phyloP scores from a whole-genome alignment of 2,113 vertebrate species.

The Grammomys surdaster region DNA sequence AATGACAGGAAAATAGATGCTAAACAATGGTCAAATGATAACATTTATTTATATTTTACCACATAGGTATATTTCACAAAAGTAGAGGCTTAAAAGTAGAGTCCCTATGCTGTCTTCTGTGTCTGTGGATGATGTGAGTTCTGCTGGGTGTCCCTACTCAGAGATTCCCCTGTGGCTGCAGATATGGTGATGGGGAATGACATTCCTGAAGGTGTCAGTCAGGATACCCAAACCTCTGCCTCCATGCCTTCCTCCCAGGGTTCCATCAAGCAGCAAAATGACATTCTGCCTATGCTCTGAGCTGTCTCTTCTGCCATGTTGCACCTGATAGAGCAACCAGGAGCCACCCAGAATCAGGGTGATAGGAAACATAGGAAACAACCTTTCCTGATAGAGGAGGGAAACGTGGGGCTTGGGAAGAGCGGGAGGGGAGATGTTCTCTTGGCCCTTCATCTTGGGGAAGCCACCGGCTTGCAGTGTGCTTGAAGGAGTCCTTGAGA shows the following conservation, averaged over 20 bases:
- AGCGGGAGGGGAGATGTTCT: not conserved
- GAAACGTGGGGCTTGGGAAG: not conserved
- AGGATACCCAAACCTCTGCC: not conserved
- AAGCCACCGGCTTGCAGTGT: not conserved
- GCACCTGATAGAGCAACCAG: not conserved
- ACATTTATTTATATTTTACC: constrained; percentile 2
- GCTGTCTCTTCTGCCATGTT: not conserved
- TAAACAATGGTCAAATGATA: not conserved
- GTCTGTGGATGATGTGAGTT: not conserved
- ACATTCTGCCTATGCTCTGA: not conserved
- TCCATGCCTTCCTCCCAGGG: not conserved
- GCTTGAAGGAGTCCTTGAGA: not conserved
- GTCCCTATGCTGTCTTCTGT: not conserved
- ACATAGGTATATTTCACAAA: not conserved
- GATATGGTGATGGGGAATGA: not conserved
- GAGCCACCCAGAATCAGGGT: not conserved
- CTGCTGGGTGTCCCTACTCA: not conserved
- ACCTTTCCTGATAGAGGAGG: not conserved
- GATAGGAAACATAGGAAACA: not conserved
- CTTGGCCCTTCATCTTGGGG: not conserved
- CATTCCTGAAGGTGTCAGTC: not conserved
- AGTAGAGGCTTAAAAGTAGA: not conserved
- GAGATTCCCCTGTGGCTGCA: not conserved
- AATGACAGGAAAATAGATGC: not conserved
- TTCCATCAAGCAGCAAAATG: not conserved